Conservation (phyloP, 2,113 vertebrate species). For the Leptobrachium ailaonicum region DNA sequence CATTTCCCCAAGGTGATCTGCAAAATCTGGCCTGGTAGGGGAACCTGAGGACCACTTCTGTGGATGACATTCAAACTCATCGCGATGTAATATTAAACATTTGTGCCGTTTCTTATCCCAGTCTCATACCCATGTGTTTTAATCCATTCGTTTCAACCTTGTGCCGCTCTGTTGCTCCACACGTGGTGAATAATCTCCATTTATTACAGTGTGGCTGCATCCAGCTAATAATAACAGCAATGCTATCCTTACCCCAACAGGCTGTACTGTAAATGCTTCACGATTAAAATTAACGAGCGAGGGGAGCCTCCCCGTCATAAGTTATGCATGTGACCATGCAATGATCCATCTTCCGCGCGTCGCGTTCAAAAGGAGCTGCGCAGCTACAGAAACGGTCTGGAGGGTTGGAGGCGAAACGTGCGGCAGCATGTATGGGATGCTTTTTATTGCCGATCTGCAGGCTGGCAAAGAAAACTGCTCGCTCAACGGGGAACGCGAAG, state of each 20-base stretch:
- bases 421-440: constrained; percentile 23
- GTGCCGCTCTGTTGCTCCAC: too few relatives aligned
- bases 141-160: too few relatives aligned
- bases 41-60: too few relatives aligned
- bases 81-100: too few relatives aligned
- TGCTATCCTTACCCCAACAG: constrained; percentile 32
- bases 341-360: neutral
- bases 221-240: constrained; percentile 27
- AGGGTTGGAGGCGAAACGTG: constrained; percentile 27
- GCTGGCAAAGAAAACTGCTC: constrained; percentile 30
- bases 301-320: constrained; percentile 31
- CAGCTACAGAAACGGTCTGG: constrained; percentile 8
- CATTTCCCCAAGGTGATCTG: too few relatives aligned
- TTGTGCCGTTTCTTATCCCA: too few relatives aligned
- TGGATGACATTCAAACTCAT: too few relatives aligned
- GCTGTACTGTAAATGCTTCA: constrained; percentile 31
- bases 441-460: constrained; percentile 38
- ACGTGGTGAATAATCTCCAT: constrained; percentile 8
- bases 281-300: constrained; percentile 41
- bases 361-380: neutral
- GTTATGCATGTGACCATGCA: constrained; percentile 19
- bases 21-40: too few relatives aligned
- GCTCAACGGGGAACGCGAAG: constrained; percentile 33
- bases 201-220: constrained; percentile 18
- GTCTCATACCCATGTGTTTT: too few relatives aligned